A percentile compares a stretch with the other conserved stretches of the same genome.
Conservation (phyloP, 2,113 vertebrate genomes). For the Trachemys scripta region DNA sequence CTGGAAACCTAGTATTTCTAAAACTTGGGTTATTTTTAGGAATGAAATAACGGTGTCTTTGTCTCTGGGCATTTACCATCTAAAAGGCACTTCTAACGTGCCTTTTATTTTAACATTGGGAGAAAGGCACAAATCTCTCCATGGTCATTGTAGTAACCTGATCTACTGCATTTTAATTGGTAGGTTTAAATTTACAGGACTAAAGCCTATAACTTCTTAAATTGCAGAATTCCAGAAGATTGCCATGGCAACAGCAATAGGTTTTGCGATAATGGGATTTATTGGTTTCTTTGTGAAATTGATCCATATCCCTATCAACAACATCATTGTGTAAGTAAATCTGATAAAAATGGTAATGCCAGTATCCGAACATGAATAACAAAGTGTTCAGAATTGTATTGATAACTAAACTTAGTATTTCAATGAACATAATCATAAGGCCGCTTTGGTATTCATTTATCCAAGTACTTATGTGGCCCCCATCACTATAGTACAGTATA, state of each 20-base stretch:
- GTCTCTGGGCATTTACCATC: neutral
- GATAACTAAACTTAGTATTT: neutral
- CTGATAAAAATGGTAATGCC: neutral
- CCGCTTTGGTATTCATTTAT: neutral
- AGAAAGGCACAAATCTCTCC: neutral
- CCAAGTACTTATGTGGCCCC: accelerated
- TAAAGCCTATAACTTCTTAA: neutral
- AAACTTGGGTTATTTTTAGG: neutral
- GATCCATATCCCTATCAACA: conserved; percentile 99
- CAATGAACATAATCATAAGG: neutral
- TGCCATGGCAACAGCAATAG: conserved; percentile 98
- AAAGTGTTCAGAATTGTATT: neutral
- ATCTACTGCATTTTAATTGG: neutral
- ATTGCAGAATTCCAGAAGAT: conserved; percentile 98
- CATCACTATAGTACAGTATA: neutral
- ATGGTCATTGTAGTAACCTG: neutral
- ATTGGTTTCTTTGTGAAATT: conserved; percentile 99
- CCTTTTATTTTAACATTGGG: neutral
- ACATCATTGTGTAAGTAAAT: conserved; percentile 98
- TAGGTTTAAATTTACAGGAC: neutral
- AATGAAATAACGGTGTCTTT: neutral
- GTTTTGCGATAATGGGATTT: conserved; percentile 99
- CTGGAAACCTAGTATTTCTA: neutral
- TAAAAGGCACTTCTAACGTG: neutral
- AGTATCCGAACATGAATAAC: neutral